Conservation (phyloP, 53 echinoderm and acorn worm species). For the Stichopus horrens region DNA sequence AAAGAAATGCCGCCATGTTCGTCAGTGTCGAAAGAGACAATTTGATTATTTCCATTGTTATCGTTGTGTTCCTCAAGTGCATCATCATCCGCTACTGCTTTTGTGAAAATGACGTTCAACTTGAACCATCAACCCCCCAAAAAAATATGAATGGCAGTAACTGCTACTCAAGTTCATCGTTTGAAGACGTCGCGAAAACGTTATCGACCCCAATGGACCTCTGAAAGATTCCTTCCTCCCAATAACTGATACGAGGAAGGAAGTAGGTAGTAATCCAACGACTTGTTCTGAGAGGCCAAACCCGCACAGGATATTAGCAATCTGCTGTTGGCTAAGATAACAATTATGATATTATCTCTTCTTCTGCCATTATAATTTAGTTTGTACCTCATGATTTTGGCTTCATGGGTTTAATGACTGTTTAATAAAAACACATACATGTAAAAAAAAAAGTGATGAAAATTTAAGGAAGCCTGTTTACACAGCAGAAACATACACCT, state of each 20-base stretch:
- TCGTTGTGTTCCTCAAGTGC: no score
- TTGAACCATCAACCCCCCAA: not conserved
- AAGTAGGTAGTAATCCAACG: constrained; percentile 18
- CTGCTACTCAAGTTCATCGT: not conserved
- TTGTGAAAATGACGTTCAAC: no score
- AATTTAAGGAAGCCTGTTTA: no score
- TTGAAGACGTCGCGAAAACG: not conserved
- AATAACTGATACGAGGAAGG: constrained; percentile 25
- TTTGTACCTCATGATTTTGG: no score
- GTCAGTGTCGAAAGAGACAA: no score
- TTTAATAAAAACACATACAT: no score
- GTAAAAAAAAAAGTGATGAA: no score
- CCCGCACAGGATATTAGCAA: constrained; percentile 24
- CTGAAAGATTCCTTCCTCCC: constrained; percentile 13
- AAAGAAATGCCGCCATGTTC: no score
- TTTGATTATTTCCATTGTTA: no score
- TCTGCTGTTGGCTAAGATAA: constrained; percentile 26
- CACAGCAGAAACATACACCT: no score
- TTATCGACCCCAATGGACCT: not conserved
- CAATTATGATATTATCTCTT: constrained; percentile 26
- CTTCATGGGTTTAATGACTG: no score
- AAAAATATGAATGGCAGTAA: not conserved
- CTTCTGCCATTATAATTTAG: not conserved
- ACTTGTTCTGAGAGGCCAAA: constrained; percentile 33
- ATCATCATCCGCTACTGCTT: no score